A percentile compares a stretch with the other conserved stretches of the same genome.
Conservation (phyloP, 2,113 vertebrate species). For the Motacilla tschutschensis region DNA sequence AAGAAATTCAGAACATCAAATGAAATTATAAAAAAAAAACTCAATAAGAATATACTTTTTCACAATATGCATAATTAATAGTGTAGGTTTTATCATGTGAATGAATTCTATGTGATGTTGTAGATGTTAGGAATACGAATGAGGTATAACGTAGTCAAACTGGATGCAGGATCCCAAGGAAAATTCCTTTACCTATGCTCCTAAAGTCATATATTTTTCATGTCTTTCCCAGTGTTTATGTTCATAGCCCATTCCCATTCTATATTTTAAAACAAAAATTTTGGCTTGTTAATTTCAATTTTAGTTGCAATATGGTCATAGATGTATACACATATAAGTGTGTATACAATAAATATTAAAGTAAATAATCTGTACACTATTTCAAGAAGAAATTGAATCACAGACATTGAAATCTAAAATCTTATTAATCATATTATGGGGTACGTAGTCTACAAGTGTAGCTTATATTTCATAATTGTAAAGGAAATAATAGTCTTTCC, state of each 20-base stretch:
- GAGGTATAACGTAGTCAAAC: not conserved
- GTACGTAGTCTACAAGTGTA: not conserved
- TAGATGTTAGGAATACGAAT: not conserved
- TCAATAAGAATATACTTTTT: not conserved
- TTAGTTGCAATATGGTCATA: not conserved
- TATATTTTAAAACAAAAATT: not conserved
- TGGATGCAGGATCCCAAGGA: not conserved
- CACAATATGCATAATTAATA: not conserved
- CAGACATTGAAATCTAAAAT: not conserved
- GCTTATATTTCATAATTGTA: not conserved
- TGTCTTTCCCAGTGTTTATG: not conserved
- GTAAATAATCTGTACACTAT: not conserved
- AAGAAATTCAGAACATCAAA: not conserved
- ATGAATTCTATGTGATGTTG: not conserved
- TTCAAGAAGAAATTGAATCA: not conserved
- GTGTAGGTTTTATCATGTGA: not conserved
- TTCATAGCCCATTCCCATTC: not conserved
- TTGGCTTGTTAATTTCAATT: not conserved
- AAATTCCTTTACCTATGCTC: not conserved
- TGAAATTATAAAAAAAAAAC: not conserved
- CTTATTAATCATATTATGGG: not conserved
- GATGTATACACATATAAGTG: not conserved
- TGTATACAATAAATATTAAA: not conserved
- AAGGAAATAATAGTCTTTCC: not conserved
- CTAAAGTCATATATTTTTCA: not conserved